phyloP scores from a whole-genome alignment of 2,888 invertebrate genomes.

The Leucophenga montana region DNA sequence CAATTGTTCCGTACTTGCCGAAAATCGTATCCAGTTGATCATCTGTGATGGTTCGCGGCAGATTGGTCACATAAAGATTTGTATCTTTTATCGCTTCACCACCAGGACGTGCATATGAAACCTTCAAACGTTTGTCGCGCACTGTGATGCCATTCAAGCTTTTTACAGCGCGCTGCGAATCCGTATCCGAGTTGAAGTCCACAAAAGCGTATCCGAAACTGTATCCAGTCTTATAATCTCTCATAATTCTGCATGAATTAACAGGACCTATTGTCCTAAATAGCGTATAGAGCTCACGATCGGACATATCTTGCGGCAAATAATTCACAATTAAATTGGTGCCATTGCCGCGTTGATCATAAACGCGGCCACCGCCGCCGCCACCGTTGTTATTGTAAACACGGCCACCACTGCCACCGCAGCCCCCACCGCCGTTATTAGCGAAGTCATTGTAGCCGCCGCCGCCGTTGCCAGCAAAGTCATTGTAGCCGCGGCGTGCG shows the following conservation, averaged over 20 bases:
- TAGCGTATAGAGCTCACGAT: slow-evolving; percentile 90
- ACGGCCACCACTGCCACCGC: slow-evolving; percentile 64
- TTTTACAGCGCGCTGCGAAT: slow-evolving; percentile 89
- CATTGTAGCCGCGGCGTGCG: slow-evolving; percentile 71
- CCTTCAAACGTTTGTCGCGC: slow-evolving; percentile 93
- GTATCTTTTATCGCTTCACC: slow-evolving; percentile 95
- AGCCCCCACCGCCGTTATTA: slow-evolving; percentile 63
- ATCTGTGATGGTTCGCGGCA: slow-evolving; percentile 89
- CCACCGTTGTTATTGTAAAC: no score
- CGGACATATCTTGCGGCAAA: slow-evolving; percentile 93
- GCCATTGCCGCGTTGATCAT: slow-evolving; percentile 66
- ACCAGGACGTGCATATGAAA: slow-evolving; percentile 92
- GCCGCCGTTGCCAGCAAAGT: slow-evolving; percentile 66
- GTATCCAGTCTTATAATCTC: slow-evolving; percentile 93
- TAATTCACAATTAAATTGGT: slow-evolving; percentile 97
- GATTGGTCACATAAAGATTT: slow-evolving; percentile 93
- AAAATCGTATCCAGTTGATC: slow-evolving; percentile 89
- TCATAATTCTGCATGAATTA: slow-evolving; percentile 93
- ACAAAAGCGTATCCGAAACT: slow-evolving; percentile 98
- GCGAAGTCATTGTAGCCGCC: slow-evolving; percentile 72
- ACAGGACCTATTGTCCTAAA: slow-evolving; percentile 91
- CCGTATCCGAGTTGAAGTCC: slow-evolving; percentile 88
- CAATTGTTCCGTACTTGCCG: slow-evolving; percentile 90
- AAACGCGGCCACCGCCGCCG: slow-evolving; percentile 47
- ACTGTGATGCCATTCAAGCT: slow-evolving; percentile 90